Conservation (phyloP, 2,888 invertebrate genomes). For the Drosophila lutescens region DNA sequence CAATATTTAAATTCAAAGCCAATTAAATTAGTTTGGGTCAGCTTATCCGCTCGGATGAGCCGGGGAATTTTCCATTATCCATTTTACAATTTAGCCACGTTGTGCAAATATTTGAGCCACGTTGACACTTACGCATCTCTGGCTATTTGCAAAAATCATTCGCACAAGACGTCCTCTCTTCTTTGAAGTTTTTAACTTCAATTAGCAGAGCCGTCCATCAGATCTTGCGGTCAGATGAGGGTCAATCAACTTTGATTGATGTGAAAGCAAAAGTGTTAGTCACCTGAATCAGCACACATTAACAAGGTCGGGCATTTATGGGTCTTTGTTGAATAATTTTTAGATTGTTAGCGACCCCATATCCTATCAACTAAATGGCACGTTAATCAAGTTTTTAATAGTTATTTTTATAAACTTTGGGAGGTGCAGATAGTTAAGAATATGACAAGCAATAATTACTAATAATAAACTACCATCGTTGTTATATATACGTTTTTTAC, state of each 20-base stretch:
- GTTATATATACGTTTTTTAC: background rate
- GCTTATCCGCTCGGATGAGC: slow-evolving; percentile 18
- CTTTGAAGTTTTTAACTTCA: slow-evolving; percentile 55
- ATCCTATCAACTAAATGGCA: slow-evolving; percentile 12
- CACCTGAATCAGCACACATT: slow-evolving; percentile 45
- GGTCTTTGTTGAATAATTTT: slow-evolving; percentile 12
- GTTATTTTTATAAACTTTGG: background rate
- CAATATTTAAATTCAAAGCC: slow-evolving; percentile 29
- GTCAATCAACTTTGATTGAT: slow-evolving; percentile 69
- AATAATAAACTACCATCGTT: slow-evolving; percentile 10
- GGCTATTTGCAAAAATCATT: slow-evolving; percentile 39
- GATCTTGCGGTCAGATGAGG: slow-evolving; percentile 62
- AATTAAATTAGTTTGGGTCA: slow-evolving; percentile 34
- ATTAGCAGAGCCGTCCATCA: slow-evolving; percentile 56
- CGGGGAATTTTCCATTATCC: slow-evolving; percentile 37
- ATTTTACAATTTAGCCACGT: slow-evolving; percentile 11
- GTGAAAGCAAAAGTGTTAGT: slow-evolving; percentile 72
- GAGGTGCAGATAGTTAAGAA: background rate
- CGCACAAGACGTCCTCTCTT: slow-evolving; percentile 33
- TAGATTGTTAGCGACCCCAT: slow-evolving; percentile 12
- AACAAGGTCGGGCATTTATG: slow-evolving; percentile 20
- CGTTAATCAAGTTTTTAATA: slow-evolving; percentile 1
- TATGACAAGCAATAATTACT: slow-evolving; percentile 7
- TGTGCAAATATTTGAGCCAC: slow-evolving; percentile 36
- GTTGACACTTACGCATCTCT: slow-evolving; percentile 46